These are phyloP conservation scores for Pollenia griseotomentosa DNA, from an alignment of 2,888 invertebrate species.

Conservation along the genomic window DNA sequence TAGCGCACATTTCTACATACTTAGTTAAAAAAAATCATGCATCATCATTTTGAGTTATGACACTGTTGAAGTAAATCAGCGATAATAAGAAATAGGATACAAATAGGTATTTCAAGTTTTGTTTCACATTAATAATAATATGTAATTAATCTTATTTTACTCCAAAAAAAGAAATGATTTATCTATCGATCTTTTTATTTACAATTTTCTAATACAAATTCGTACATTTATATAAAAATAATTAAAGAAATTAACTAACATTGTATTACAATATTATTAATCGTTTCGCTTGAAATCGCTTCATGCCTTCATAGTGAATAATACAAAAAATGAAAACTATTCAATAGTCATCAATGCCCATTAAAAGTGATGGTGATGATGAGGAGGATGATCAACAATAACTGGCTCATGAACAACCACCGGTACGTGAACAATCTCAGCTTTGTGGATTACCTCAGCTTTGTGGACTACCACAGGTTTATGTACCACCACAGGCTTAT, in stretches of 20 bases:
- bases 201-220: too few species aligned
- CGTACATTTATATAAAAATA: background rate
- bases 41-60: too few species aligned
- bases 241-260: background rate
- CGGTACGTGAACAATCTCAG: constrained; percentile 60
- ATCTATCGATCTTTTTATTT: too few species aligned
- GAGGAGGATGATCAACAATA: constrained; percentile 51
- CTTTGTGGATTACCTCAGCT: constrained; percentile 60
- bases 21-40: too few species aligned
- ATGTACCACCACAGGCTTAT: constrained; percentile 62
- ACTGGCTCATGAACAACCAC: constrained; percentile 62
- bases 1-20: too few species aligned
- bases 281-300: constrained; percentile 9
- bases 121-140: too few species aligned
- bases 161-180: too few species aligned
- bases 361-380: constrained; percentile 67
- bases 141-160: too few species aligned
- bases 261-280: background rate
- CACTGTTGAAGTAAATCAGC: too few species aligned
- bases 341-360: background rate
- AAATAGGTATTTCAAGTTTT: too few species aligned
- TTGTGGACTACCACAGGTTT: constrained; percentile 62
- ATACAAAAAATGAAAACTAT: background rate
- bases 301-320: background rate
- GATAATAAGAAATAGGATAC: too few species aligned